These are phyloP conservation scores for Cecropterus lyciades DNA, from an alignment of 1,140 invertebrate genomes.

Conservation along the genomic window DNA sequence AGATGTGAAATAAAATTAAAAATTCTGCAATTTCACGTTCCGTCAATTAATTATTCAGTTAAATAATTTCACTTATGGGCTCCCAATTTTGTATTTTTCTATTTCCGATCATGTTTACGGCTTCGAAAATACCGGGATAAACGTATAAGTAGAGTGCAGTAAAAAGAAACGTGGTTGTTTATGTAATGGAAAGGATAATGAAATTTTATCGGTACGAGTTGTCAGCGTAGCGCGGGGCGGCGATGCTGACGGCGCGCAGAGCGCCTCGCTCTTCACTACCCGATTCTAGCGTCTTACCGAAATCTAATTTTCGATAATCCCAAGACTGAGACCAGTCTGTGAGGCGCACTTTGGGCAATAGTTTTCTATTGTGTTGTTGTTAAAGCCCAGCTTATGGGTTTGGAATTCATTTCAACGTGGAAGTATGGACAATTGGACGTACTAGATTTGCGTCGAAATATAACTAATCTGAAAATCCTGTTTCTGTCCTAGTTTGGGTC, in stretches of 20 bases:
- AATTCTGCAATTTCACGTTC: neutral
- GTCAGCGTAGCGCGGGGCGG: conserved; percentile 10
- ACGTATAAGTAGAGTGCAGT: conserved; percentile 12
- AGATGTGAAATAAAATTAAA: no score
- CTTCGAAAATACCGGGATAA: conserved; percentile 1
- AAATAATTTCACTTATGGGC: no score
- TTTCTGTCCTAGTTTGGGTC: no score
- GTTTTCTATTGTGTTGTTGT: conserved; percentile 58
- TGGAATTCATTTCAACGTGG: neutral
- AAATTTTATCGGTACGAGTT: conserved; percentile 25
- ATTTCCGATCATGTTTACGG: neutral
- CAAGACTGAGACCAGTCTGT: conserved; percentile 56
- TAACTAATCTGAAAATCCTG: no score
- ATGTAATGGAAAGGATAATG: conserved; percentile 22
- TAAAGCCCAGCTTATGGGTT: neutral
- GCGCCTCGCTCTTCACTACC: conserved; percentile 61
- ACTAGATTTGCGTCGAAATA: no score
- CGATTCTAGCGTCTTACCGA: conserved; percentile 79
- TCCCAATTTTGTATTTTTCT: neutral
- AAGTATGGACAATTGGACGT: neutral
- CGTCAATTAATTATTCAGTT: no score
- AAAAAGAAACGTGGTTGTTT: conserved; percentile 28
- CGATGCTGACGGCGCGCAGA: conserved; percentile 65
- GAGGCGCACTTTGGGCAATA: conserved; percentile 55
- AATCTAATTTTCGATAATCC: conserved; percentile 84